phyloP scores from a whole-genome alignment of 2,888 invertebrate species.

The Odontothrips loti region DNA sequence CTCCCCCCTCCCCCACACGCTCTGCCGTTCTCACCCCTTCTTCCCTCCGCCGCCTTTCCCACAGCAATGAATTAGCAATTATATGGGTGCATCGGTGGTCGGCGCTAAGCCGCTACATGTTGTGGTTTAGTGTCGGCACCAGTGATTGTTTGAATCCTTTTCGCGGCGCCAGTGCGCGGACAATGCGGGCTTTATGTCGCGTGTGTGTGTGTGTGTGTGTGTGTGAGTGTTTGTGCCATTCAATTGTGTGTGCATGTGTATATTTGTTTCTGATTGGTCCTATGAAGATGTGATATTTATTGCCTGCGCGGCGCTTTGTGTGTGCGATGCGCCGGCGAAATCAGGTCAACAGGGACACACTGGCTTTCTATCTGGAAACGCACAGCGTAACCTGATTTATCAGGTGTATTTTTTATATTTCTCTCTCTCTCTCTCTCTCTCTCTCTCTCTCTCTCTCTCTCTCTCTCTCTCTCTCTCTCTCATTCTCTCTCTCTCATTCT shows the following conservation, averaged over 20 bases:
- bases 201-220: background rate
- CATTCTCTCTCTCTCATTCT: too few relatives aligned
- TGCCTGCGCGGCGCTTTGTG: background rate
- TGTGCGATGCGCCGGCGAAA: too few relatives aligned
- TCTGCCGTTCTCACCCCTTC: too few relatives aligned
- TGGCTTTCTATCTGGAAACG: too few relatives aligned
- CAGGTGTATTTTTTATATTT: too few relatives aligned
- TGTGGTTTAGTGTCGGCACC: background rate
- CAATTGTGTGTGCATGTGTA: background rate
- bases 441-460: too few relatives aligned
- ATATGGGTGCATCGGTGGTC: background rate
- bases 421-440: too few relatives aligned
- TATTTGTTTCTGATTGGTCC: background rate
- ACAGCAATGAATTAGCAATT: conserved; percentile 23
- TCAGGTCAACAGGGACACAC: too few relatives aligned
- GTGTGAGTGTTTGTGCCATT: too few relatives aligned
- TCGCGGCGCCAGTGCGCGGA: background rate
- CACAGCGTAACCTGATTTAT: too few relatives aligned
- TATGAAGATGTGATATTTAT: background rate
- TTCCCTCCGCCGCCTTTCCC: background rate
- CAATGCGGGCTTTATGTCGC: background rate
- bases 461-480: too few relatives aligned
- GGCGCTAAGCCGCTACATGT: conserved; percentile 8
- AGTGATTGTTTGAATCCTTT: background rate
- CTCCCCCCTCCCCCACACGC: too few relatives aligned